Evolutionary conservation across 2,797 vertebrate species (phyloP).

Genomic region (Cyclopterus lumpus): DNA sequence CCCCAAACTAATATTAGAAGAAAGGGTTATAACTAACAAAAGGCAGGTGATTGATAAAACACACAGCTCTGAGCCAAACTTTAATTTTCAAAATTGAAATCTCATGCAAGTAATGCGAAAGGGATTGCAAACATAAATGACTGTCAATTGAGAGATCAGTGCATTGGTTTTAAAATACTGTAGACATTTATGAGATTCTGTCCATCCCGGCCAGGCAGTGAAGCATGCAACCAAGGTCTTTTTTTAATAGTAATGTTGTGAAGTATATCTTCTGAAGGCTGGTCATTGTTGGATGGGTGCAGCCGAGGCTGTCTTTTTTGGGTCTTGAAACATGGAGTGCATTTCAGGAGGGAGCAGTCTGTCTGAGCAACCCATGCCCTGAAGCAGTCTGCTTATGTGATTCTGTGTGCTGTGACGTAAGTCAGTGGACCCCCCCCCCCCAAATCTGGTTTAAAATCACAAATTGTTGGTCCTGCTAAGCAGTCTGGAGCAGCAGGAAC

Average conservation of each 20-base stretch:
- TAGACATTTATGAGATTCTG: background rate
- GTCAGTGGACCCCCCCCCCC: conserved; percentile 16
- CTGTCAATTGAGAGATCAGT: background rate
- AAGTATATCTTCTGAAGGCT: conserved; percentile 24
- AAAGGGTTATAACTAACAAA: conserved; percentile 41
- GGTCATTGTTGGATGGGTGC: conserved; percentile 36
- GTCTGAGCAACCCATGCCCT: conserved; percentile 33
- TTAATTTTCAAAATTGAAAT: background rate
- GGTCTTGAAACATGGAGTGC: conserved; percentile 41
- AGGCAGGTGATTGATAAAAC: conserved; percentile 7
- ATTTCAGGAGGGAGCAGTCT: conserved; percentile 38
- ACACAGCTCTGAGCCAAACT: conserved; percentile 27
- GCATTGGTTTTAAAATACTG: background rate
- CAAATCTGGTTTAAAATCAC: conserved; percentile 46
- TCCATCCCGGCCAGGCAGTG: background rate
- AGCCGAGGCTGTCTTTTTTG: conserved; percentile 38
- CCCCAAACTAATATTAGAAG: conserved; percentile 28
- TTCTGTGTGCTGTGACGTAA: conserved; percentile 20
- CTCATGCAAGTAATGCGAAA: background rate
- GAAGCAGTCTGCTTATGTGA: conserved; percentile 36
- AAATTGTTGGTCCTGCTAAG: conserved; percentile 35
- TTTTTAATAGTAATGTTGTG: background rate
- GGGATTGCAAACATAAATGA: background rate
- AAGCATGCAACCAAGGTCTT: background rate
- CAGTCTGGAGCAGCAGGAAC: conserved; percentile 38